Evolutionary conservation across 2,888 invertebrate genomes (phyloP), one percentile per base, ranked within the genome.

Genomic region (Miltochrista miniata): DNA sequence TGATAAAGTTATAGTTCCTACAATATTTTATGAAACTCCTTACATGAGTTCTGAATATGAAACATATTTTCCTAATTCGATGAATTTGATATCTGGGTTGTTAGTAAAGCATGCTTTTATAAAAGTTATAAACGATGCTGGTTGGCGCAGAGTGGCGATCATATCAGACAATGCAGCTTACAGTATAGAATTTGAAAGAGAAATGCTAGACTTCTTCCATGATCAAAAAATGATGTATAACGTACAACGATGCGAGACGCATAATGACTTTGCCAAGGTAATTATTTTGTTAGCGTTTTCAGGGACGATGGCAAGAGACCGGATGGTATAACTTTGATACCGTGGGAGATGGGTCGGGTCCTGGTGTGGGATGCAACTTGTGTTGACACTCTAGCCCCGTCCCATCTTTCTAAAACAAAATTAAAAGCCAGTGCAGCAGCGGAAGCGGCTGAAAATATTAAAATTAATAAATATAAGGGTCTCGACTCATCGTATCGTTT

Each of bases 71-170:
- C 51, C 60, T 15, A 70, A 66, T 51, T 56, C 58, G 0, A 36
- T 53, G 15, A 58, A 12, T 35, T 13, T 57, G 5, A 13, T 43
- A 10, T 48, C 57, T 1, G 53, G 44, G 61, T 40, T 13, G 7
- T 11, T 45, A 29, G 29, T 68, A 0, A 67, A 59, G 14, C 37
- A 54, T 42, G 64, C 48, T 1, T 56, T 71, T 24, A 5, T 64
- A 2, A 30, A 48, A n/a, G 67, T 76, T 14, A 41, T 82, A 2
- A 47, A 56, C 30, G 8, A 14, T 0, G 53, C 61, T 34, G 18
- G 50, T 0, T 79, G 76, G 79, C 43, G 36, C 0, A 64, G 81
- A 58, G 65, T 79, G 0, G 80, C 69, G 0, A 61, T 83, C 2
- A 37, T 82, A 29, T 73, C 79, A 4, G 81, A 82, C 38, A 64